These are phyloP conservation scores for Cettia cetti DNA, from an alignment of 2,113 vertebrate genomes.

Conservation along the genomic window DNA sequence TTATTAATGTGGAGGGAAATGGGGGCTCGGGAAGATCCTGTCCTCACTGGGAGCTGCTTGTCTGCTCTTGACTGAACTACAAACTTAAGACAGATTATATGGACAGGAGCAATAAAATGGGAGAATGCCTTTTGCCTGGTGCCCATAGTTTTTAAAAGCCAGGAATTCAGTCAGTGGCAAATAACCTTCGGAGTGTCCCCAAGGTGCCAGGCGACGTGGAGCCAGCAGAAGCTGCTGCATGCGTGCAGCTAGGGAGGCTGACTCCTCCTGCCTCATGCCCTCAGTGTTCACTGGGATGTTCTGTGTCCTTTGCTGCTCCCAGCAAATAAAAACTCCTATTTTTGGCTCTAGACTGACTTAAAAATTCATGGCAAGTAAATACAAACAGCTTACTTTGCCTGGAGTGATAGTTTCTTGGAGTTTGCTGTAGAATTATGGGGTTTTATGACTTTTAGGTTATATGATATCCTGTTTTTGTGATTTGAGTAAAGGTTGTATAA, in stretches of 20 bases:
- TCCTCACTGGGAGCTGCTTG: rapidly evolving
- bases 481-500: not conserved
- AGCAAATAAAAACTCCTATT: not conserved
- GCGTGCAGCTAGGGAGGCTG: not conserved
- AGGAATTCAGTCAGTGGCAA: not conserved
- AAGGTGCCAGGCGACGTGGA: rapidly evolving
- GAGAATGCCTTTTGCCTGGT: rapidly evolving
- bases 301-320: not conserved
- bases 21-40: not conserved
- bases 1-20: not conserved
- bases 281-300: rapidly evolving
- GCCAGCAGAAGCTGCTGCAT: not conserved
- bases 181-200: not conserved
- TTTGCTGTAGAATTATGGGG: not conserved
- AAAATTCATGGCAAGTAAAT: not conserved
- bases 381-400: not conserved
- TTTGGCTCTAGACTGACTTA: not conserved
- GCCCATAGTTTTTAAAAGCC: rapidly evolving
- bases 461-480: not conserved
- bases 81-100: rapidly evolving
- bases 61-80: not conserved
- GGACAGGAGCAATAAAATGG: not conserved
- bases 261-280: not conserved
- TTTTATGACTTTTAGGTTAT: not conserved
- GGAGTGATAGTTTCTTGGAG: not conserved